Evolutionary conservation across 1,140 invertebrate species (phyloP), one percentile per base, ranked within the genome.

Genomic region (Drosophila arawakana): DNA sequence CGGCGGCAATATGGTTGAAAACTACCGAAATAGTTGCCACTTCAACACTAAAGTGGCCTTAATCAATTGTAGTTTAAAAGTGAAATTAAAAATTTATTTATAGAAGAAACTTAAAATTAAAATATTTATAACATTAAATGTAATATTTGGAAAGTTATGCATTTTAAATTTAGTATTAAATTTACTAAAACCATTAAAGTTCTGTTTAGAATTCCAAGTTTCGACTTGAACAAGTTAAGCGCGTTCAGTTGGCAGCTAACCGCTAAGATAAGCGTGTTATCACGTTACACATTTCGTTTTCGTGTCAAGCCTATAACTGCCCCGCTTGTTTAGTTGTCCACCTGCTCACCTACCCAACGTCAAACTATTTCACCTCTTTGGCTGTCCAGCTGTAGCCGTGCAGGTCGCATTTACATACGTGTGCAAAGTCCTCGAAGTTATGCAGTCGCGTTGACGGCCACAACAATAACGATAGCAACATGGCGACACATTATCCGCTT

Each of bases 401-500:
- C 59, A 46, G 39, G 43, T 30, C 63, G 58, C 60, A 80, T 80
- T 80, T 75, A 78, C 75, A 89, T 88, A 66, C 54, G 10, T 34
- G 57, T 2, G 25, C 25, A 77, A 66, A 76, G 60, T 71, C 54
- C 61, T 68, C 35, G 58, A 61, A 73, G 58, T 69, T 75, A 11
- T 39, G 60, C 66, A 34, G 18, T 74, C 67, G 65, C 83, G 73
- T 77, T 76, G 77, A 73, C 60, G 66, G 66, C 69, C 72, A 70
- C 67, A 73, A 43, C 71, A 73, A 58, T 52, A 57, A 61, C 68
- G 57, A 73, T 70, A 67, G 75, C 81, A 81, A 68, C 76, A 72
- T 50, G 77, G 78, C 80, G 84, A 89, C 81, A 90, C 70, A 89
- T 89, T 90, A 90, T 79, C 85, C 76, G 73, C 68, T 76, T 39